phyloP scores from a whole-genome alignment of 2,888 invertebrate species.

The Synergus laeviventris region DNA sequence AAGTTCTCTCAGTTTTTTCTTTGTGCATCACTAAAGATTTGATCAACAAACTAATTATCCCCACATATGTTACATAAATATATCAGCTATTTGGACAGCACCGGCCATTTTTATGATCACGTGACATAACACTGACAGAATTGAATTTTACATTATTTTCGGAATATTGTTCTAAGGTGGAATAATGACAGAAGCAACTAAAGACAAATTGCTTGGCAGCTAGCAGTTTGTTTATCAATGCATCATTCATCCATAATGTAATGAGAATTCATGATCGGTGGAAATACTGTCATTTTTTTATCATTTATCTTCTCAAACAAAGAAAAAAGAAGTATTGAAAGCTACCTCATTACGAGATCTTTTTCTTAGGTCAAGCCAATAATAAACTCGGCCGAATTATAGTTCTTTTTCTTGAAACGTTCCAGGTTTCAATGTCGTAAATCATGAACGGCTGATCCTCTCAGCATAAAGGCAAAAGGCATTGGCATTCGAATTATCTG shows the following conservation, averaged over 20 bases:
- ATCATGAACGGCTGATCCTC: slow-evolving; percentile 27
- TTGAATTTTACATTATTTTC: not conserved
- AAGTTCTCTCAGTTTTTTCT: not conserved
- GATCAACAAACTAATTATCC: not conserved
- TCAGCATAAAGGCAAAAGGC: slow-evolving; percentile 13
- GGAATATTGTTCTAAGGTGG: not conserved
- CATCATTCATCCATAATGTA: no score
- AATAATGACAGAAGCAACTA: slow-evolving; percentile 15
- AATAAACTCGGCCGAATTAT: slow-evolving; percentile 10
- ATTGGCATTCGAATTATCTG: slow-evolving; percentile 33
- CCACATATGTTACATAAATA: no score
- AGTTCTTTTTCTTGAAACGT: not conserved
- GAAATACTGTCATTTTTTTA: not conserved
- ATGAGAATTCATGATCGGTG: slow-evolving; percentile 11
- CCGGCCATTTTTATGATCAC: no score
- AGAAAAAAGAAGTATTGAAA: not conserved
- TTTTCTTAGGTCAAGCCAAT: slow-evolving; percentile 16
- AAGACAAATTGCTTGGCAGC: no score
- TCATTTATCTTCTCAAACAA: slow-evolving; percentile 3
- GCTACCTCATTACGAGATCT: slow-evolving; percentile 26
- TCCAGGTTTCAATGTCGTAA: slow-evolving; percentile 26
- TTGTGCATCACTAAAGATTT: not conserved
- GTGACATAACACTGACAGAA: no score
- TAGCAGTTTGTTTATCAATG: no score
- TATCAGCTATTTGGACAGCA: not conserved